Evolutionary conservation across 2,888 invertebrate genomes (phyloP).

Genomic region (Argyresthia goedartella): DNA sequence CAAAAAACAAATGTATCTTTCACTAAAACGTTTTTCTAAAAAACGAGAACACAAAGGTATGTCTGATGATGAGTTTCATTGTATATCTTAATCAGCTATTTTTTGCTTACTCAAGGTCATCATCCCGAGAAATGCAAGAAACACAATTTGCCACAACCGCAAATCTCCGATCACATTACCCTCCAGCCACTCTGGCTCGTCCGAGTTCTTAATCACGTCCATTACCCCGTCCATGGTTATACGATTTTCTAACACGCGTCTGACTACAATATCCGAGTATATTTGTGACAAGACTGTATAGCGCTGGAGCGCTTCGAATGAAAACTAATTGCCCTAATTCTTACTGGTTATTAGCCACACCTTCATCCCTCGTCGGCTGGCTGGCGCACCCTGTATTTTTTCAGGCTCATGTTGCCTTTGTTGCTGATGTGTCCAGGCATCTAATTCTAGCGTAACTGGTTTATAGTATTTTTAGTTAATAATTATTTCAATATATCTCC

Average conservation of each 20-base stretch:
- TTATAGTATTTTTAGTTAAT: background rate
- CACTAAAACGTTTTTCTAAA: no score
- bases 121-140: conserved; percentile 75
- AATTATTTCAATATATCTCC: background rate
- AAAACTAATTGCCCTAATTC: conserved; percentile 54
- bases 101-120: conserved; percentile 71
- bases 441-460: background rate
- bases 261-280: background rate
- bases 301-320: conserved; percentile 28
- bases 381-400: conserved; percentile 28
- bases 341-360: conserved; percentile 52
- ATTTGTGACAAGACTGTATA: conserved; percentile 20
- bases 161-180: conserved; percentile 75
- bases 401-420: background rate
- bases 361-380: conserved; percentile 27
- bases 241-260: background rate
- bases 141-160: conserved; percentile 86
- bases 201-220: conserved; percentile 52
- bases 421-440: no score
- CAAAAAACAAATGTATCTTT: no score
- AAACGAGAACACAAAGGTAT: no score
- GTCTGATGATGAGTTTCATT: no score
- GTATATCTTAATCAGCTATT: no score
- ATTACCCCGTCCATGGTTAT: conserved; percentile 45
- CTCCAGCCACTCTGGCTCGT: conserved; percentile 81